Conservation (phyloP, 2,888 invertebrate species). For the Tipula vernalis region DNA sequence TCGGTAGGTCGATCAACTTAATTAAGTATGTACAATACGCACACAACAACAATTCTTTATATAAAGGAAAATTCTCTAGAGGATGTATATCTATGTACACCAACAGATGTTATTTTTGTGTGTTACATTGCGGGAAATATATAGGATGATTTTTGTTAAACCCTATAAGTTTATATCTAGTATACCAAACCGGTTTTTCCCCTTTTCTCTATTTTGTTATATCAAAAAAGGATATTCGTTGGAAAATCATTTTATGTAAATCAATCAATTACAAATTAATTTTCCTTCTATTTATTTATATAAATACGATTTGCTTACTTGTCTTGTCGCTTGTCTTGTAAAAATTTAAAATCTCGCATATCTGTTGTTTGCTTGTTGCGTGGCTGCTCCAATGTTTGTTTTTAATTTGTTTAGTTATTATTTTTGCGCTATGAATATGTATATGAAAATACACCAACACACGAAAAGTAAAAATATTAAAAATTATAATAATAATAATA, state of each 20-base stretch:
- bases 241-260: background rate
- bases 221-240: background rate
- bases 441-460: background rate
- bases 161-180: background rate
- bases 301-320: background rate
- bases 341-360: background rate
- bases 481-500: background rate
- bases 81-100: background rate
- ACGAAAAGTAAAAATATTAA: background rate
- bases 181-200: background rate
- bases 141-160: background rate
- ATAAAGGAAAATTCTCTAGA: background rate
- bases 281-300: background rate
- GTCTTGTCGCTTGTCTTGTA: background rate
- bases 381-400: background rate
- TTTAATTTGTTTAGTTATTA: background rate
- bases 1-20: conserved; percentile 4
- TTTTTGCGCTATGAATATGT: background rate
- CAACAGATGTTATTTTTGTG: background rate
- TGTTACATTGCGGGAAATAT: background rate
- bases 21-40: background rate
- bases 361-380: background rate
- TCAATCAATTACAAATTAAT: background rate
- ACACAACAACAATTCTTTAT: background rate
- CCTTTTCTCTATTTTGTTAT: background rate